Percentiles rank a stretch among this genome's conserved stretches.
These are phyloP conservation scores for Lynx canadensis DNA, from an alignment of 2,113 vertebrate species.

Conservation along the genomic window DNA sequence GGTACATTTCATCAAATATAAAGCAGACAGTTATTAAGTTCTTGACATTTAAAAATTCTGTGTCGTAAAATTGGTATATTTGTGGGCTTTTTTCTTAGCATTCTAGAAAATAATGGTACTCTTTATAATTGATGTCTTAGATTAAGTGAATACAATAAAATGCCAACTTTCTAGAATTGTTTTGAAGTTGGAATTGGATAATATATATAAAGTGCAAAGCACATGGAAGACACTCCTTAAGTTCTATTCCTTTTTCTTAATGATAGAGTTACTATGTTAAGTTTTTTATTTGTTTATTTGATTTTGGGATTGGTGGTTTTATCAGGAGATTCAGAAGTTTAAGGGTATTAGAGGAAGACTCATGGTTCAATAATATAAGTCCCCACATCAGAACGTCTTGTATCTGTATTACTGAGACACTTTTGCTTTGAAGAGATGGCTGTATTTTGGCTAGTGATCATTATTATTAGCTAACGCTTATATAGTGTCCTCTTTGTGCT, in stretches of 20 bases:
- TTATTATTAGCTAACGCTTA: background rate
- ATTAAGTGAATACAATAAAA: background rate
- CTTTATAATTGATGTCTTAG: conserved; percentile 17
- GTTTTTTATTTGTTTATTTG: background rate
- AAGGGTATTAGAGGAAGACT: background rate
- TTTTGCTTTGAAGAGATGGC: background rate
- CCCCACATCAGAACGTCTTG: background rate
- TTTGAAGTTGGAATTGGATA: background rate
- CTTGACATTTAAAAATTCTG: conserved; percentile 39
- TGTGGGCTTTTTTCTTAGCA: conserved; percentile 15
- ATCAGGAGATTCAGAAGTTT: background rate
- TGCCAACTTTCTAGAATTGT: background rate
- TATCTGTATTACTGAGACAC: background rate
- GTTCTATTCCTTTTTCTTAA: background rate
- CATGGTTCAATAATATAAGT: background rate
- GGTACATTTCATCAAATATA: background rate
- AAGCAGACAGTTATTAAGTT: background rate
- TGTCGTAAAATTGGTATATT: conserved; percentile 27
- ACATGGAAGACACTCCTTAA: background rate
- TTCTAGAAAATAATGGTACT: conserved; percentile 11
- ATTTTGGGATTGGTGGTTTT: conserved; percentile 14
- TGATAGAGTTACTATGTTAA: background rate
- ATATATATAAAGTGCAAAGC: background rate
- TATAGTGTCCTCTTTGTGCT: background rate
- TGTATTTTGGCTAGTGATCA: background rate